Conservation (phyloP, 2,797 vertebrate genomes). For the Ispidina lecontei region DNA sequence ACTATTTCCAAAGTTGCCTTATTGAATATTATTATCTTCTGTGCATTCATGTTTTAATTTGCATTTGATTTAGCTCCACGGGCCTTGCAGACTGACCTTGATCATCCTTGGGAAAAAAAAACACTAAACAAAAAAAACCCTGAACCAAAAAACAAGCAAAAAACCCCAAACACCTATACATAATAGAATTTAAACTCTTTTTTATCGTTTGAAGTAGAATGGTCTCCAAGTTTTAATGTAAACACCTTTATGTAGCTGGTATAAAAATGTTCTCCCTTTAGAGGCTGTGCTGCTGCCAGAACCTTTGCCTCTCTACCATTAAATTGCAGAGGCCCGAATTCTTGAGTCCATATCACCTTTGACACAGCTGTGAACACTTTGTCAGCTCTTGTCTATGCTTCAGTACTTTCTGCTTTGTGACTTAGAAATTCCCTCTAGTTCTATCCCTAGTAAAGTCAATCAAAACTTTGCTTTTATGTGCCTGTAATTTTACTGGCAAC, state of each 20-base stretch:
- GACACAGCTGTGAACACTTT: background rate
- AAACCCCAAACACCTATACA: background rate
- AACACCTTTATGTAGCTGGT: background rate
- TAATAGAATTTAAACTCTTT: background rate
- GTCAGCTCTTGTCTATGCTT: background rate
- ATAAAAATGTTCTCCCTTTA: background rate
- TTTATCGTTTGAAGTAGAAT: background rate
- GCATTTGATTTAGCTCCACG: conserved; percentile 44
- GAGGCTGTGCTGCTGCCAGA: background rate
- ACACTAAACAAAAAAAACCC: background rate
- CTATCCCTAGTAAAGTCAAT: background rate
- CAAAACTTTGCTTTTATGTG: background rate
- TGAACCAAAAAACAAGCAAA: background rate
- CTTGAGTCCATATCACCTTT: background rate
- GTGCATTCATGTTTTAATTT: conserved; percentile 46
- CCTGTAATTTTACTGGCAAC: background rate
- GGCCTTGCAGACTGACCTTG: conserved; percentile 42
- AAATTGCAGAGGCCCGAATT: background rate
- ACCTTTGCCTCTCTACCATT: background rate
- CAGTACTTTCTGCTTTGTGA: background rate
- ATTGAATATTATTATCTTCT: conserved; percentile 52
- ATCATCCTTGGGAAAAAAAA: background rate
- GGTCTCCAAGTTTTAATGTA: background rate
- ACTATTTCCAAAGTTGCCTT: conserved; percentile 54
- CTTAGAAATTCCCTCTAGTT: background rate